Conservation (phyloP, 2,888 invertebrate genomes). For the Seira musarum region DNA sequence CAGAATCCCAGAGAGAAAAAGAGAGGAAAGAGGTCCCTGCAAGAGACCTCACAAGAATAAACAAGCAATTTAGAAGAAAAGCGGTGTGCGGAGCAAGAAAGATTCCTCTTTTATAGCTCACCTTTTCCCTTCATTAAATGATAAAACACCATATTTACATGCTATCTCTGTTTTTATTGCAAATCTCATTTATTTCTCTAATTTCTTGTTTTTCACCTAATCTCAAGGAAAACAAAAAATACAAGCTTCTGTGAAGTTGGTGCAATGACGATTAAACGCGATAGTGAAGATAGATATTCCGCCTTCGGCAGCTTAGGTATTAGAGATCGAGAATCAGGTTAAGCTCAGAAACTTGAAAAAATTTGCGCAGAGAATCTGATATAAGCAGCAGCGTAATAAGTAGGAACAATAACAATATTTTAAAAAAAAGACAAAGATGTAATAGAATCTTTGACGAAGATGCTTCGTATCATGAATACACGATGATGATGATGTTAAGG, state of each 20-base stretch:
- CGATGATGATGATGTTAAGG: conserved; percentile 20
- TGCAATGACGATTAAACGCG: too few relatives aligned
- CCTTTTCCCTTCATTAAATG: neutral
- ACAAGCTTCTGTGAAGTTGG: too few relatives aligned
- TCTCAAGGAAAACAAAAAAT: too few relatives aligned
- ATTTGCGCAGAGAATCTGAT: too few relatives aligned
- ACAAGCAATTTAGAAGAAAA: neutral
- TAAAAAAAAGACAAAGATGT: conserved; percentile 23
- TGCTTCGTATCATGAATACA: conserved; percentile 19
- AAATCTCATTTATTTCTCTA: neutral
- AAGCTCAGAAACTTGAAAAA: too few relatives aligned
- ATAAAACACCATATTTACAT: neutral
- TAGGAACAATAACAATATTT: conserved; percentile 33
- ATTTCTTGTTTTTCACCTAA: neutral
- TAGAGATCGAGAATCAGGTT: too few relatives aligned
- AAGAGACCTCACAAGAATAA: neutral
- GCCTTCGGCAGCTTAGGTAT: too few relatives aligned
- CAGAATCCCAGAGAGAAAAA: neutral
- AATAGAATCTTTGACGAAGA: conserved; percentile 37
- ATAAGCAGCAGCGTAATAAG: conserved; percentile 24
- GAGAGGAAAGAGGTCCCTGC: neutral
- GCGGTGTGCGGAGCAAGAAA: neutral
- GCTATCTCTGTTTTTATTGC: neutral
- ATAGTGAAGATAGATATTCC: too few relatives aligned
- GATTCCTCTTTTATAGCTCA: neutral